Evolutionary conservation across 2,113 vertebrate species (phyloP), one percentile per base, ranked within the genome.

Genomic region (Datnioides undecimradiatus): DNA sequence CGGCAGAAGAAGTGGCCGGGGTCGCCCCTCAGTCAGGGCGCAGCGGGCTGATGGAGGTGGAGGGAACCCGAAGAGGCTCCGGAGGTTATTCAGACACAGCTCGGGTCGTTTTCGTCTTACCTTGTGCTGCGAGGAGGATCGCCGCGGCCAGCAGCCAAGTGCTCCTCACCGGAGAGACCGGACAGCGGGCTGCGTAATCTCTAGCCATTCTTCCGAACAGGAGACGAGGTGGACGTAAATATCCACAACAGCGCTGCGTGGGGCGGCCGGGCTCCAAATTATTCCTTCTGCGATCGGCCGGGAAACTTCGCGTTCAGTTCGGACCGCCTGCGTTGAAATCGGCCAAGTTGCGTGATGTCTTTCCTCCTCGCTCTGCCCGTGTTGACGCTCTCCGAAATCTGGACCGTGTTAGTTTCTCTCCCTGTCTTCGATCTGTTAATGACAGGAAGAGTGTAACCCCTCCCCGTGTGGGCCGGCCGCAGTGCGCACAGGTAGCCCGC

Each of bases 161-260:
- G 72, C 36, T 85, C 31, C 67, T 80, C 80, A 51, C 55, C 67
- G 89, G 80, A 62, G 83, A 77, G 54, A 76, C 78, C 79, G 73
- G 72, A 9, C 83, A 67, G 76, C 81, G 78, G 38, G 76, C 75
- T 14, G 74, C 78, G 89, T 79, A 79, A 81, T 87, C 85, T 90
- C 84, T 88, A 84, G 91, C 87, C 92, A 93, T 91, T 89, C 87
- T 92, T 86, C 57, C 51, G 8, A 43, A 36, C 77, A 19, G 79
- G 29, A 76, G 43, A 77, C 76, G 64, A 80, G 80, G 79, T 87
- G 88, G 88, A 87, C 78, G 89, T 64, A 89, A 83, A 93, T 77
- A 90, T 92, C 91, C 91, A 87, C 88, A 68, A 51, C 68, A 67
- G 66, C 83, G 64, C 71, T 14, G 81, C 19, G 68, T 40, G 57